Percentiles rank a stretch among this genome's conserved stretches.
Evolutionary conservation across 2,113 vertebrate genomes (phyloP).

Genomic region (Catharus minimus): DNA sequence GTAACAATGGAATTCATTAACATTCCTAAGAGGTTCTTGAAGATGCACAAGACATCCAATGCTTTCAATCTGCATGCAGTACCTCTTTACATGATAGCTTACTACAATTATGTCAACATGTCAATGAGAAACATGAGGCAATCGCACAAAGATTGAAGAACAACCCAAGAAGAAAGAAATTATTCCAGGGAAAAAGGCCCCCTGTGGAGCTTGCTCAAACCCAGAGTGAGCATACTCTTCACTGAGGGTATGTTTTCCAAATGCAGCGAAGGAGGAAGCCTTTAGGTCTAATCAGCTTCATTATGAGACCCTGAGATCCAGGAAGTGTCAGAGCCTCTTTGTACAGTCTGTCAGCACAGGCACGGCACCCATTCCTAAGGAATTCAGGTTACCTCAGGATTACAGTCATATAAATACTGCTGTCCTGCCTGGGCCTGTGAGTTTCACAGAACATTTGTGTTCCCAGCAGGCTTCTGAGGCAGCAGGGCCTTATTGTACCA

Average conservation of each 20-base stretch:
- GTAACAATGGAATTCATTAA: not conserved
- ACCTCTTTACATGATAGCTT: not conserved
- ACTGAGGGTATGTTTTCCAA: not conserved
- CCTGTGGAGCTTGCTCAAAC: not conserved
- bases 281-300: not conserved
- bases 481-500: not conserved
- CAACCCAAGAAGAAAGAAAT: not conserved
- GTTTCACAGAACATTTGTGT: not conserved
- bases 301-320: fast-evolving
- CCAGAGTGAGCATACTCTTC: not conserved
- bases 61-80: not conserved
- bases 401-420: not conserved
- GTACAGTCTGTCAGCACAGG: not conserved
- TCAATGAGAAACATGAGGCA: not conserved
- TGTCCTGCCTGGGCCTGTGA: not conserved
- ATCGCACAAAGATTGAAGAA: not conserved
- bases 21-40: not conserved
- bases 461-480: not conserved
- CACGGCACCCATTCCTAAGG: not conserved
- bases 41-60: not conserved
- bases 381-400: not conserved
- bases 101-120: not conserved
- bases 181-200: not conserved
- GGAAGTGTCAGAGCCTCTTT: not conserved
- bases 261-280: not conserved